Evolutionary conservation across 2,888 invertebrate species (phyloP).

Genomic region (Halictus quadricinctus): DNA sequence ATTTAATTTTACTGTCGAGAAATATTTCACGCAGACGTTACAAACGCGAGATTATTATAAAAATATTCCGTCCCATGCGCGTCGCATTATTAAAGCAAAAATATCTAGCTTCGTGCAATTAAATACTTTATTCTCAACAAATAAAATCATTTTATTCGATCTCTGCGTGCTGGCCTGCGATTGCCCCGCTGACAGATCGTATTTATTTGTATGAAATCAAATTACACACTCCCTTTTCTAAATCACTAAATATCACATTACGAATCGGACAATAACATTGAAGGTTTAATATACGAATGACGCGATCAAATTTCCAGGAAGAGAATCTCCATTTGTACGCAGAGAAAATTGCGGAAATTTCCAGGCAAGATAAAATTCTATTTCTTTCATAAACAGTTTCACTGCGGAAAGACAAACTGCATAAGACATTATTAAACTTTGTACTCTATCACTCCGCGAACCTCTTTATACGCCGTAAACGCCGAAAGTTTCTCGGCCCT

Average conservation of each 20-base stretch:
- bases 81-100: background rate
- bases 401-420: background rate
- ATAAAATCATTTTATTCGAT: background rate
- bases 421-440: constrained; percentile 7
- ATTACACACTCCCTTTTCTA: background rate
- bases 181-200: background rate
- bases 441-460: background rate
- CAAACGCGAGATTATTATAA: background rate
- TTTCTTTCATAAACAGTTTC: background rate
- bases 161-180: background rate
- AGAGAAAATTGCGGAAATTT: background rate
- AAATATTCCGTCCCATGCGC: background rate
- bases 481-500: background rate
- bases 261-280: background rate
- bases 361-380: background rate
- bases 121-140: background rate
- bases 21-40: background rate
- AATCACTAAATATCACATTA: background rate
- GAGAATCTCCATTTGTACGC: background rate
- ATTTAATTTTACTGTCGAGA: background rate
- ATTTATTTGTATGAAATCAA: background rate
- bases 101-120: background rate
- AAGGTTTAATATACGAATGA: background rate
- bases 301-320: background rate
- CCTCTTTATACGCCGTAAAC: background rate